Evolutionary conservation across 2,113 vertebrate genomes (phyloP).

Genomic region (Saguinus midas): DNA sequence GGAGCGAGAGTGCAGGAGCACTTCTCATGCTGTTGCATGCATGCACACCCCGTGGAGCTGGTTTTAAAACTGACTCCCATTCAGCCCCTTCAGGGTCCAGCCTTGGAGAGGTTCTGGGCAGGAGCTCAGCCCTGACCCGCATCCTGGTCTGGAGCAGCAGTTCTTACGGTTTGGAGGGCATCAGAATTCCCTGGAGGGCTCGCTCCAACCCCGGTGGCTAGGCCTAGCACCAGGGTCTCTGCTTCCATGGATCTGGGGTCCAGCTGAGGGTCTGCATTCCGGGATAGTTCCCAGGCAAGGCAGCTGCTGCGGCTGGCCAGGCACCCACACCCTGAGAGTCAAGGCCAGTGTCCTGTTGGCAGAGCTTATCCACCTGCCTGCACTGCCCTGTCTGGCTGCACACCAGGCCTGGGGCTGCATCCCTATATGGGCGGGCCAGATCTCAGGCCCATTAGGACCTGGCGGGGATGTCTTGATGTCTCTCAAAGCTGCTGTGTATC

Average conservation of each 20-base stretch:
- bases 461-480: rapidly evolving
- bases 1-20: too few species aligned
- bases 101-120: background rate
- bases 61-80: background rate
- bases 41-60: too few species aligned
- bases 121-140: background rate
- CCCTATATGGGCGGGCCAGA: too few species aligned
- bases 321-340: background rate
- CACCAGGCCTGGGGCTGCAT: background rate
- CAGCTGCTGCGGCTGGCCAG: background rate
- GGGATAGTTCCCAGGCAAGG: background rate
- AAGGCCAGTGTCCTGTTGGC: rapidly evolving
- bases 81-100: rapidly evolving
- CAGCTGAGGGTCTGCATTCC: background rate
- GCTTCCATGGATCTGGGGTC: background rate
- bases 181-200: background rate
- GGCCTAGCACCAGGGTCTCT: background rate
- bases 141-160: background rate
- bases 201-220: background rate
- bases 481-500: background rate
- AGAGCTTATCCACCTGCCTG: background rate
- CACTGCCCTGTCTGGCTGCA: background rate
- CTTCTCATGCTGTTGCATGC: background rate
- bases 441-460: background rate
- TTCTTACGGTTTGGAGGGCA: background rate